phyloP scores from a whole-genome alignment of 30 jellyfish, hydroid and myxozoan species.

The Clytia hemisphaerica region DNA sequence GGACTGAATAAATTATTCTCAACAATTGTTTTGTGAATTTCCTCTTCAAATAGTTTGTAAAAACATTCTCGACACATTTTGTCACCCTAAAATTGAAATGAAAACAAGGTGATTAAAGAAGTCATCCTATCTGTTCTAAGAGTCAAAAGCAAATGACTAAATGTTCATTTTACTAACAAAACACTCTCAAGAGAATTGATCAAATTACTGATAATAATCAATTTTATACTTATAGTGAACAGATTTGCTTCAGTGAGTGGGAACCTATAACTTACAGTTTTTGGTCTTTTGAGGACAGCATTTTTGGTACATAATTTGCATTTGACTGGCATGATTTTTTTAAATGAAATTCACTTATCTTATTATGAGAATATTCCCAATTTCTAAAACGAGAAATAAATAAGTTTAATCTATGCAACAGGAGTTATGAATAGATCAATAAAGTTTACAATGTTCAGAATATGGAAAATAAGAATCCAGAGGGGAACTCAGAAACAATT shows the following conservation, averaged over 20 bases:
- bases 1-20: conserved; percentile 61
- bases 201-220: no score
- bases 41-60: conserved; percentile 78
- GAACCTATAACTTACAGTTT: conserved; percentile 39
- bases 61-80: conserved; percentile 91
- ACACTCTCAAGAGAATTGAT: no score
- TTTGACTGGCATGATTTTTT: conserved; percentile 50
- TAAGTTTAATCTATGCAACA: no score
- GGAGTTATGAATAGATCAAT: no score
- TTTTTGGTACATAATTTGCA: conserved; percentile 48
- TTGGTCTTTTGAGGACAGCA: conserved; percentile 87
- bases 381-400: no score
- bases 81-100: conserved; percentile 50
- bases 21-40: conserved; percentile 64
- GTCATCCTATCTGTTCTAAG: no score
- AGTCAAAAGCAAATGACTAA: no score
- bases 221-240: neutral
- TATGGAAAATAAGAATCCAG: no score
- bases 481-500: no score
- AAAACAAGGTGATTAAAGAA: neutral
- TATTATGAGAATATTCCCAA: no score
- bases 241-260: neutral
- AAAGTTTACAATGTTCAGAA: no score
- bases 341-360: neutral
- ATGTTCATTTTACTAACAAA: no score